Evolutionary conservation across 2,797 vertebrate genomes (phyloP), one percentile per base, ranked within the genome.

Genomic region (Myotis myotis): DNA sequence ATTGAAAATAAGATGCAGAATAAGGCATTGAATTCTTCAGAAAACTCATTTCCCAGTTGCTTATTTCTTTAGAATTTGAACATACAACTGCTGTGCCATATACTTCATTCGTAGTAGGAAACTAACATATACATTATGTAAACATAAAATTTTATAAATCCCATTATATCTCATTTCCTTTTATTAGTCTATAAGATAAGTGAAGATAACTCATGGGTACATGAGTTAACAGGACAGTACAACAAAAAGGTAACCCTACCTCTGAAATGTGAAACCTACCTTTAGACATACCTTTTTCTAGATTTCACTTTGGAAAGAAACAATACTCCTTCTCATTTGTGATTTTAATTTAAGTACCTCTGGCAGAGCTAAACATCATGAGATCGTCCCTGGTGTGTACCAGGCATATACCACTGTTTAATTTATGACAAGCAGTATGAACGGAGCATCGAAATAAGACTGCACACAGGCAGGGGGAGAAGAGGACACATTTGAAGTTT

Each of bases 251-350:
- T 75, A 44, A 87, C 17, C 17, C n/a, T 47, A 10, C 53, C 25
- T 91, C 33, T 68, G 60, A 96, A 87, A 80, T n/a, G 19, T 55
- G 90, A 72, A 78, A 36, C 47, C 13, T 68, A 10, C 55, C 44
- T 62, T 68, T 47, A 89, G 15, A 66, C 12, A 36, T 15, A 60
- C 47, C 11, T 13, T 93, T 80, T 88, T 66, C 19, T 84, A 83
- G 75, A 70, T 82, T 89, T 93, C 60, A 75, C 38, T 89, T 89
- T 84, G 36, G 20, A 57, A 70, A 71, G 33, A 57, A 87, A 74
- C 72, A 88, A 38, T 57, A 53, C 28, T 74, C 19, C 41, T 87
- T 94, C 38, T 66, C 6, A 19, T 44, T 89, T 68, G 53, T 81
- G 8, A 53, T 64, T 93, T 53, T 87, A 87, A 85, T 85, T 33